phyloP scores from a whole-genome alignment of 2,797 vertebrate species.

The Smutsia gigantea region DNA sequence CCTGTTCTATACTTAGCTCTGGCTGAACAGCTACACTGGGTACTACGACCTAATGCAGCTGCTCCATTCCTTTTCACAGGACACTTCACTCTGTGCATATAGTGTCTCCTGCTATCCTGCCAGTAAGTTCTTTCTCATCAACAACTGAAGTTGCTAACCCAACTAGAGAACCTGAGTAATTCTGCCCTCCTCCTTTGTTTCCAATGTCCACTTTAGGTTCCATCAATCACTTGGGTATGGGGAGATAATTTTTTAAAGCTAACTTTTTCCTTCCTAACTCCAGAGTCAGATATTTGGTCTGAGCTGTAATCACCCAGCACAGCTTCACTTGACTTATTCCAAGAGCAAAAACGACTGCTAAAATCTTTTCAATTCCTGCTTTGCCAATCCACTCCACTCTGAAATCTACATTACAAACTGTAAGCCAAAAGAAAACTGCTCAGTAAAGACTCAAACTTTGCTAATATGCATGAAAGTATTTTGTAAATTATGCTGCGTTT shows the following conservation, averaged over 20 bases:
- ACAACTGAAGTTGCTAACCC: neutral
- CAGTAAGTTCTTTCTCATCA: neutral
- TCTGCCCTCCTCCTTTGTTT: neutral
- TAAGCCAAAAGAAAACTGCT: neutral
- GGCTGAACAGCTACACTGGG: neutral
- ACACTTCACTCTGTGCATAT: neutral
- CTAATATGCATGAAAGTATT: neutral
- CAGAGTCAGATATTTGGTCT: neutral
- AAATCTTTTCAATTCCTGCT: neutral
- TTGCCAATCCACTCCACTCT: neutral
- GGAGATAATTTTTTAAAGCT: neutral
- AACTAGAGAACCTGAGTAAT: neutral
- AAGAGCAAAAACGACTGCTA: neutral
- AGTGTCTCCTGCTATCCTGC: neutral
- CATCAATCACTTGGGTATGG: neutral
- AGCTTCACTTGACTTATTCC: neutral
- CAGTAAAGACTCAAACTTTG: conserved; percentile 7
- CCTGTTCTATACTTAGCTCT: neutral
- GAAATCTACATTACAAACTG: neutral
- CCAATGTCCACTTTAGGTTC: neutral
- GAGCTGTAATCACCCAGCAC: neutral
- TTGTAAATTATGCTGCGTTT: neutral
- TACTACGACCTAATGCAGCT: neutral
- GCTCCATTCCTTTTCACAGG: neutral
- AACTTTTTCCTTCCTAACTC: neutral